phyloP scores from a whole-genome alignment of 2,113 vertebrate species.

The Crocuta crocuta region DNA sequence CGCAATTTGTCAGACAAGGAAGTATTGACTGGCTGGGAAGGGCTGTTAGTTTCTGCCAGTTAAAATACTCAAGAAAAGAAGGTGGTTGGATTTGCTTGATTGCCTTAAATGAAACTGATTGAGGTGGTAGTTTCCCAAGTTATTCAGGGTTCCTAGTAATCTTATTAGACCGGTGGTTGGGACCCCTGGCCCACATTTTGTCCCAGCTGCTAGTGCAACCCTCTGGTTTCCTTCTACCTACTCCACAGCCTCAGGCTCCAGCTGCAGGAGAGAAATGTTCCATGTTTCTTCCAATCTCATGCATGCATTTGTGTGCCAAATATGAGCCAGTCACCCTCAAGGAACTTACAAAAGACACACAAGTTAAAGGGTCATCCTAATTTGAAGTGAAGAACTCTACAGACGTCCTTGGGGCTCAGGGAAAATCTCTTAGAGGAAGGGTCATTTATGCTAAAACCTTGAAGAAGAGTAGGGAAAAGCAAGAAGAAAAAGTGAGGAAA shows the following conservation, averaged over 20 bases:
- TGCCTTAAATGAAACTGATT: neutral
- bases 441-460: neutral
- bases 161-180: neutral
- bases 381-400: neutral
- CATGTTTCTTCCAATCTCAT: neutral
- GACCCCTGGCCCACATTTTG: neutral
- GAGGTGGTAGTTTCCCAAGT: neutral
- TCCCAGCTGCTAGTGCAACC: neutral
- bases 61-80: neutral
- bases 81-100: neutral
- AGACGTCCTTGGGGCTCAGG: neutral
- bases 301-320: neutral
- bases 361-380: neutral
- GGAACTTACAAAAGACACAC: neutral
- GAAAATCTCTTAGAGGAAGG: slow-evolving; percentile 21
- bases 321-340: neutral
- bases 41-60: neutral
- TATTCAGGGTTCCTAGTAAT: neutral
- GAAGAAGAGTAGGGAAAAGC: neutral
- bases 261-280: neutral
- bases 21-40: neutral
- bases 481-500: neutral
- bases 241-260: neutral
- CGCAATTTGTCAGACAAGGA: neutral
- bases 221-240: neutral